Base-by-base conservation (phyloP, 2,113 vertebrate species). In the Chunga burmeisteri region DNA sequence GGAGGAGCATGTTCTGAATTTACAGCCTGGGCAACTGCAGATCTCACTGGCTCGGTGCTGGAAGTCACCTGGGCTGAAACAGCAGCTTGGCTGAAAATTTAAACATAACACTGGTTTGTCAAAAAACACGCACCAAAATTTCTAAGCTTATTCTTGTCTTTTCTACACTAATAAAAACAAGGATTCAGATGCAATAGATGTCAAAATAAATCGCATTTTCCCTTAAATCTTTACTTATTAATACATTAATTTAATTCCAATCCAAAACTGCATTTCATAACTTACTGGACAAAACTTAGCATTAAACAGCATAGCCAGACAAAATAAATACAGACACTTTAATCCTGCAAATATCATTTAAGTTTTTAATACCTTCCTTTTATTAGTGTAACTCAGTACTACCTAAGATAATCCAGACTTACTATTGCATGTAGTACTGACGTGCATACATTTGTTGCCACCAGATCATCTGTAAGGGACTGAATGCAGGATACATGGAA, bases 391-490 rank as follows among this genome's bases (percentile, higher is more conserved):
- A 49, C 44, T 72, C 25, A 38, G 34, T n/a, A 67, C 34, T 77
- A 71, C 34, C 22, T 4, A 85, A 77, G 44, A 74, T 12, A 82
- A 85, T 1, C 7, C 29, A 83, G 87, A 99, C 99, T 99, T 98
- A 99, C 99, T 99, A 99, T 71, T 99, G 99, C 99, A 99, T 98
- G 89, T 99, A 99, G 98, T 99, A 99, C 81, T 99, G 99, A 5
- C 98, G 99, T 9, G 98, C 99, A 19, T 99, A 99, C 98, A 99
- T 98, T 96, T 99, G 99, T 88, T 99, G 99, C 99, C 99, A 99
- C 99, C 99, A 99, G 94, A 99, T 98, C 98, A 99, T 98, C 77
- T 99, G 98, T 75, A 99, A 97, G 21, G 99, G 99, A 97, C 97
- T 99, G 97, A 99, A 98, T 34, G 98, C 97, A 27, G 99, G 98